Conservation (phyloP, 2,797 vertebrate genomes). For the Poecilia velifera region DNA sequence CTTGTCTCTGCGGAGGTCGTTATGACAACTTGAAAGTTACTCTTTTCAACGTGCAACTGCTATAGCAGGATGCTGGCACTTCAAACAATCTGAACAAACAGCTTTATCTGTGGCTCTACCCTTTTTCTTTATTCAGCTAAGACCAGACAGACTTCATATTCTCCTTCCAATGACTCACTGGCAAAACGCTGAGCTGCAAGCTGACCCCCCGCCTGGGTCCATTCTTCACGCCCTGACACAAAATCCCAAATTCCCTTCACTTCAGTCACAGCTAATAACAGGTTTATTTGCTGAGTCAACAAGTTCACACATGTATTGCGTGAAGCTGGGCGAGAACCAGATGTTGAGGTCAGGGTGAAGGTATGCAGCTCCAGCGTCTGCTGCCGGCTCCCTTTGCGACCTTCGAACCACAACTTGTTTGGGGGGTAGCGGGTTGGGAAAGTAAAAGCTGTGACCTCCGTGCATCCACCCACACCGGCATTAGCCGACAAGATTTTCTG, state of each 20-base stretch:
- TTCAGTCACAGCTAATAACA: neutral
- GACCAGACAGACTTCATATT: neutral
- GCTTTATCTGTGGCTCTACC: neutral
- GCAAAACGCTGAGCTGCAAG: constrained; percentile 14
- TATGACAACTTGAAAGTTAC: constrained; percentile 28
- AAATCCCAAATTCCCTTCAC: constrained; percentile 34
- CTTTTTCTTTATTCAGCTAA: neutral
- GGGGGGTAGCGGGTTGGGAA: constrained; percentile 9
- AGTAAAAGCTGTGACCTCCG: neutral
- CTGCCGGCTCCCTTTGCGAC: constrained; percentile 25
- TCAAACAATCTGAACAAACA: neutral
- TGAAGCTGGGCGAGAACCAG: neutral
- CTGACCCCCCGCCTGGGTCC: constrained; percentile 26
- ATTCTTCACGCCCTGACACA: neutral
- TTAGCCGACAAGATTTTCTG: neutral
- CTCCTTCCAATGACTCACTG: constrained; percentile 10
- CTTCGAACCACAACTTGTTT: constrained; percentile 37
- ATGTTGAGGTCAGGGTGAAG: constrained; percentile 31
- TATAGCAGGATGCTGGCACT: neutral
- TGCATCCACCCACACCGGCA: neutral
- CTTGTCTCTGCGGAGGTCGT: neutral
- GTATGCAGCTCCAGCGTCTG: constrained; percentile 27
- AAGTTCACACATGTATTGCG: constrained; percentile 20
- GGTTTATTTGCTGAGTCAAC: constrained; percentile 12
- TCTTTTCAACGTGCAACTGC: neutral